phyloP scores from a whole-genome alignment of 37 sponge, comb jelly and placozoan species.

The Diacarnus erythraeanus region DNA sequence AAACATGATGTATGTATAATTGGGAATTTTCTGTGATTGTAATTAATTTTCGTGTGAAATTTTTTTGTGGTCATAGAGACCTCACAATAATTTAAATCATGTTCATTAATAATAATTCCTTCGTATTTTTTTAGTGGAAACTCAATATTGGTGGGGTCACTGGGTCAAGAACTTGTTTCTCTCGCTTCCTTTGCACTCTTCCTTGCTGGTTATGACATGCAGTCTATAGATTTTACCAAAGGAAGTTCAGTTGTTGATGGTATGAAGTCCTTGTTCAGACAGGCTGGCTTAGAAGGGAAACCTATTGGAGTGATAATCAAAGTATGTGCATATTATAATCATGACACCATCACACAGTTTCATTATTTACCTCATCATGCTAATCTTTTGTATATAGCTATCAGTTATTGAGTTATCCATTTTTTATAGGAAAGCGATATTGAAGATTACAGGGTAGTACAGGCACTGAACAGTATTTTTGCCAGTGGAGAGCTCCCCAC shows the following conservation, averaged over 20 bases:
- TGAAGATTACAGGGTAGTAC: conserved; percentile 24
- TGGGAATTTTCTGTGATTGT: no score
- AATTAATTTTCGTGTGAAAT: no score
- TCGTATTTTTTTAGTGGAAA: conserved; percentile 46
- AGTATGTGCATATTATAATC: not conserved
- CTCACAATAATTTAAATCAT: no score
- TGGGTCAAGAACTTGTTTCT: conserved; percentile 34
- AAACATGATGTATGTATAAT: no score
- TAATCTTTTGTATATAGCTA: not conserved
- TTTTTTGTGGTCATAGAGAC: no score
- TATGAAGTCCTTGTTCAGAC: conserved; percentile 63
- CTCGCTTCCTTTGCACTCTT: conserved; percentile 73
- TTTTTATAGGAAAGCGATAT: conserved; percentile 51
- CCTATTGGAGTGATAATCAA: conserved; percentile 62
- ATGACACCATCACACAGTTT: not conserved
- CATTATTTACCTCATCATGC: not conserved
- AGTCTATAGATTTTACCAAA: conserved; percentile 36
- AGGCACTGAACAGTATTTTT: conserved; percentile 64
- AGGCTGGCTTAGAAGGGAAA: conserved; percentile 81
- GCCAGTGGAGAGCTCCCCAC: conserved; percentile 74
- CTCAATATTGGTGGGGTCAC: conserved; percentile 56
- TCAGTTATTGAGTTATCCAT: not conserved
- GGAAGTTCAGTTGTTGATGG: conserved; percentile 42
- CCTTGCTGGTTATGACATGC: conserved; percentile 67
- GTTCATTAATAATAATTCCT: no score